Percentiles rank a stretch among this genome's conserved stretches.
Evolutionary conservation across 1,140 invertebrate genomes (phyloP).

Genomic region (Stenopsyche tienmushanensis): DNA sequence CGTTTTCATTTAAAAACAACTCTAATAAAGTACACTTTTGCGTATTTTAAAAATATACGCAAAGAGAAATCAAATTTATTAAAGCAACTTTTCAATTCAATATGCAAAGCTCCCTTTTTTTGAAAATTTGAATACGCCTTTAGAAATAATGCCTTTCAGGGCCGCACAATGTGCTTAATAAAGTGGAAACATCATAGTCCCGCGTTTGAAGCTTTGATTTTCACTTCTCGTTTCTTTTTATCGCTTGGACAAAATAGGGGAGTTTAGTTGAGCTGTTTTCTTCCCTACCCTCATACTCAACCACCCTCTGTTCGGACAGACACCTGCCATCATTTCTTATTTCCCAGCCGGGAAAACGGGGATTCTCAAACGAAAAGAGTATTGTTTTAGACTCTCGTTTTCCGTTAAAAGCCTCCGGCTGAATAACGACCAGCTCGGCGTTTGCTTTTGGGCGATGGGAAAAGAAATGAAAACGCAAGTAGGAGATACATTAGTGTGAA

Average conservation of each 20-base stretch:
- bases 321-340: constrained; percentile 30
- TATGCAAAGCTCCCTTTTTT: not conserved
- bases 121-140: not conserved
- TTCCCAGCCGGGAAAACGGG: not conserved
- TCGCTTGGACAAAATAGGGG: too few species aligned
- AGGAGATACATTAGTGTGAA: constrained; percentile 36
- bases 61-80: not conserved
- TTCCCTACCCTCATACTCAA: too few species aligned
- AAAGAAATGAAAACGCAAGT: too few species aligned
- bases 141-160: not conserved
- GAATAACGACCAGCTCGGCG: too few species aligned
- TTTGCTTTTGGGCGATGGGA: too few species aligned
- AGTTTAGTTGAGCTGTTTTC: too few species aligned
- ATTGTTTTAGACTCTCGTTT: too few species aligned
- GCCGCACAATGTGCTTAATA: constrained; percentile 27
- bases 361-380: not conserved
- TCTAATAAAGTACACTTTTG: too few species aligned
- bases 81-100: not conserved
- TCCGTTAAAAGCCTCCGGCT: too few species aligned
- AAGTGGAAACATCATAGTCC: constrained; percentile 30
- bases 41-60: too few species aligned
- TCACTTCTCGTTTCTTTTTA: constrained; percentile 13
- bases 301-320: too few species aligned
- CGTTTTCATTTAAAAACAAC: too few species aligned
- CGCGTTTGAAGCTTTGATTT: constrained; percentile 31